phyloP scores from a whole-genome alignment of 2,888 invertebrate genomes.

The Clusia tigrina region DNA sequence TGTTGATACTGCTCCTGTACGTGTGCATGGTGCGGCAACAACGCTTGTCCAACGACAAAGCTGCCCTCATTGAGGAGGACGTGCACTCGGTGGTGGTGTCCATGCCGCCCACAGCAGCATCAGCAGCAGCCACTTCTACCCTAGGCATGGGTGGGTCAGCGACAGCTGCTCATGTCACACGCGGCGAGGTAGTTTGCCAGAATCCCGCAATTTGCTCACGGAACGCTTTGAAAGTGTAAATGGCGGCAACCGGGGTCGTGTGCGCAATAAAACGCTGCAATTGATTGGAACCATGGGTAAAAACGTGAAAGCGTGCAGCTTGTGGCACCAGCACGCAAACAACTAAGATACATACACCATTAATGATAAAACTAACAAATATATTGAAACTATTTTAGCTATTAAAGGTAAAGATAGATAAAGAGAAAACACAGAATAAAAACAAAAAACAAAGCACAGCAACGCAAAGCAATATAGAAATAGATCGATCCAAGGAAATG shows the following conservation, averaged over 20 bases:
- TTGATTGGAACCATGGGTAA: too few species aligned
- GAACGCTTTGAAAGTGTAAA: conserved; percentile 47
- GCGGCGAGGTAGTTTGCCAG: conserved; percentile 38
- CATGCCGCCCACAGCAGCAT: conserved; percentile 37
- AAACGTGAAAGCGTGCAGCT: too few species aligned
- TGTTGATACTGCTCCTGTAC: conserved; percentile 42
- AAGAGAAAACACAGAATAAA: conserved; percentile 23
- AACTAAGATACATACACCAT: too few species aligned
- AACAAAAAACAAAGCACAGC: conserved; percentile 4
- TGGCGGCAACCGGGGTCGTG: background rate
- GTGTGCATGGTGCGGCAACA: conserved; percentile 43
- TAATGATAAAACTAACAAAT: too few species aligned
- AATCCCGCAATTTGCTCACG: conserved; percentile 45
- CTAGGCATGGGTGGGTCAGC: conserved; percentile 28
- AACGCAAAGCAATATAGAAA: too few species aligned
- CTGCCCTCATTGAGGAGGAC: conserved; percentile 49
- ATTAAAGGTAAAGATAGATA: conserved; percentile 32
- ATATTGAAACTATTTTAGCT: too few species aligned
- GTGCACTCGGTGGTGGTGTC: conserved; percentile 42
- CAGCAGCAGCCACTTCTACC: conserved; percentile 28
- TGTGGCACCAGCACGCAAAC: too few species aligned
- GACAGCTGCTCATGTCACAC: conserved; percentile 28
- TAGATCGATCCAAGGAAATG: too few species aligned
- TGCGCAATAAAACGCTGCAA: conserved; percentile 21
- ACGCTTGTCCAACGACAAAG: conserved; percentile 44